Evolutionary conservation across 2,113 vertebrate genomes (phyloP), one percentile per base, ranked within the genome.

Genomic region (Perca flavescens): DNA sequence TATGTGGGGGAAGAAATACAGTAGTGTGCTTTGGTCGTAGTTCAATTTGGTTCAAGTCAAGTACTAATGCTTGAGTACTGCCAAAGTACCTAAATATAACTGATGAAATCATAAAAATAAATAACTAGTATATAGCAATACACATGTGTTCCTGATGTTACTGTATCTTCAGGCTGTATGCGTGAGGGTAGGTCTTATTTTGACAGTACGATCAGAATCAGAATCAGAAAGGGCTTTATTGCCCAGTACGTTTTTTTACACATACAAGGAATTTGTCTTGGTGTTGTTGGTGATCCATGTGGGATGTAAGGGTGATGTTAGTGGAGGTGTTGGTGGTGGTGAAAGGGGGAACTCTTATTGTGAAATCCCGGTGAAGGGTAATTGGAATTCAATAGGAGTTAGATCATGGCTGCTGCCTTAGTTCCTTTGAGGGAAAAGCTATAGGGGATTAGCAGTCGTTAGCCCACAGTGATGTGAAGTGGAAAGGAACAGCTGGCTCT

Each of bases 301-400:
- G 79, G 74, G 62, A 84, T 77, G 77, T 60, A 22, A 60, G 46
- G 71, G 80, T 84, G 70, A 57, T 76, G 84, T 65, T 87, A 15
- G 73, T 64, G 67, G 80, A 64, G 79, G 62, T 28, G 28, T 1
- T 63, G 77, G 49, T 36, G 58, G 67, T 71, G 68, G 75, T 71
- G 43, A 53, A 49, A 72, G 69, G 77, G 79, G 86, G 70, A 56
- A 79, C 77, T 92, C 88, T 92, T 85, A 91, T 93, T 92, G 86
- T 90, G 84, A 93, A 92, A 94, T 90, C 90, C 91, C 80, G 50
- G 82, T 85, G 86, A 88, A 91, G 90, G 84, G 92, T 93, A 94
- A 94, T 93, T 95, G 92, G 94, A 95, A 95, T 95, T 95, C 93
- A 95, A 92, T 91, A 87, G 87, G 79, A 93, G 94, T 95, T 94